Base-by-base conservation (phyloP, 2,888 invertebrate species). In the Nebria brevicollis region DNA sequence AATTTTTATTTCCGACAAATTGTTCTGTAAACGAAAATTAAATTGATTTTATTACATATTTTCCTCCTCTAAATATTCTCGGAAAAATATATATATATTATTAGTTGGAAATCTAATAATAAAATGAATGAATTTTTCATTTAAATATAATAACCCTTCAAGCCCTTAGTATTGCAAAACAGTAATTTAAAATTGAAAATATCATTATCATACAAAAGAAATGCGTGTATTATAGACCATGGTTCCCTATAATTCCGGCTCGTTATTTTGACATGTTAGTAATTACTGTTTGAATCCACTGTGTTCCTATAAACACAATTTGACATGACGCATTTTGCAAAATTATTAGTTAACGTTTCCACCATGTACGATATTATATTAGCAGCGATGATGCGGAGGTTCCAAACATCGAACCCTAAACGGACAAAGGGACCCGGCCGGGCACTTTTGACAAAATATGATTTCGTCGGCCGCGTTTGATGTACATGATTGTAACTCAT, bases 311-410 rank as follows among this genome's bases (percentile, higher is more conserved):
- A 70, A 79, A 75, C 54, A 79, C 20, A 43, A 77, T 68, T 75
- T 79, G 79, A 79, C 79, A 79, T 78, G 68, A 66, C 75, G 79
- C 75, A 79, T 79, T 79, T 79, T 79, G 54, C 42, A 66, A 79
- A 79, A 79, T 79, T 79, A 79, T 79, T 79, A 79, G 79, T 79
- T 79, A 11, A 34, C 13, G 54, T 54, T 54, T 54, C 8, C 54
- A 54, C 8, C 54, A 54, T 54, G 54, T 15, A 75, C 65, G 43
- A 43, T 43, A 54, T 54, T 54, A 54, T 54, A 54, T 34, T 5
- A 34, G 34, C 34, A 34, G 34, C 34, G 34, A 34, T 34, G 34
- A 34, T 34, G 34, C 5, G 34, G 34, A 34, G 34, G 34, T 34
- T 34, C 34, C 2, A 34, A 34, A 34, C 34, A 34, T 34, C 34